phyloP scores from a whole-genome alignment of 2,888 invertebrate genomes.

The Urechis unicinctus region DNA sequence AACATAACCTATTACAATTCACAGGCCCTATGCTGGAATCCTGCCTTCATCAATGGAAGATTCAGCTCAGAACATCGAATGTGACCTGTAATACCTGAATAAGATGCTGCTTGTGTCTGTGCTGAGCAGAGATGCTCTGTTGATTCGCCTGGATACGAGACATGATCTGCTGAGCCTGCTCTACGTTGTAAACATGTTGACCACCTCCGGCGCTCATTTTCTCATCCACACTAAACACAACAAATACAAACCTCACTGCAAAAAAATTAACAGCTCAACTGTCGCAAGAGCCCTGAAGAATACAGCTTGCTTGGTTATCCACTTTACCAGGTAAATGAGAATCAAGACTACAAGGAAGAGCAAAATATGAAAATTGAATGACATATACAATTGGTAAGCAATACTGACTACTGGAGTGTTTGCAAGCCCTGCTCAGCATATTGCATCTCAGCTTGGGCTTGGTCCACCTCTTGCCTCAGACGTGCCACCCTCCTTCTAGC shows the following conservation, averaged over 20 bases:
- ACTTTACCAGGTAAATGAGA: no score
- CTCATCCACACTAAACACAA: conserved; percentile 69
- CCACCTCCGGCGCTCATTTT: conserved; percentile 68
- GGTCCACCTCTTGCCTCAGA: conserved; percentile 80
- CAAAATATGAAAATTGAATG: no score
- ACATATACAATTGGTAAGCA: no score
- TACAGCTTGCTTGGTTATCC: no score
- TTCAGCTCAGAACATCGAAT: no score
- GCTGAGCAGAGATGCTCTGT: not conserved
- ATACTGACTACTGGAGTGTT: conserved; percentile 81
- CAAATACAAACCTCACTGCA: not conserved
- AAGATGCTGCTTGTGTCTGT: not conserved
- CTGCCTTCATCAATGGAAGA: no score
- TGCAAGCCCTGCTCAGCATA: conserved; percentile 88
- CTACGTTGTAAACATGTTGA: conserved; percentile 82
- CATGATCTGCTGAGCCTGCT: conserved; percentile 93
- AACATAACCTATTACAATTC: not conserved
- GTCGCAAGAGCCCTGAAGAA: no score
- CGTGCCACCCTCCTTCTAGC: conserved; percentile 83
- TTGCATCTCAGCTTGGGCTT: conserved; percentile 84
- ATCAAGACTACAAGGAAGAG: no score
- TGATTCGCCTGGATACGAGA: conserved; percentile 53
- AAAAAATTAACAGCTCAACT: no score
- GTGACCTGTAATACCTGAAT: not conserved
- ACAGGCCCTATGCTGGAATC: not conserved